Evolutionary conservation across 2,888 invertebrate genomes (phyloP).

Genomic region (Andrena flavipes): DNA sequence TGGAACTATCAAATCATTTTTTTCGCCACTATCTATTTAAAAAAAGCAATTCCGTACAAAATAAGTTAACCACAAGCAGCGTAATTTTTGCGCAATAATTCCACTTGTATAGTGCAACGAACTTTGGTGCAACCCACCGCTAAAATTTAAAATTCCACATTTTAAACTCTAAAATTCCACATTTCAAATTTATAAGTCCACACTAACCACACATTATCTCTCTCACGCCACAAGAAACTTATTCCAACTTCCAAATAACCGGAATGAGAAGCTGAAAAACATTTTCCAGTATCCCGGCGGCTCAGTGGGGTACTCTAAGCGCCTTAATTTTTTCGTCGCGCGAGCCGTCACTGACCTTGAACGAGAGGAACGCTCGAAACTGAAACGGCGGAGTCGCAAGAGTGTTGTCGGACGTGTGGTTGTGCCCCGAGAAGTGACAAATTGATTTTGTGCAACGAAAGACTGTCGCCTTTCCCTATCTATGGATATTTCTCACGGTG

Average conservation of each 20-base stretch:
- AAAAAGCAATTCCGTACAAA: not conserved
- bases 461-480: constrained; percentile 50
- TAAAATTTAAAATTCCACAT: not conserved
- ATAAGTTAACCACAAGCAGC: not conserved
- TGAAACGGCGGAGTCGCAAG: constrained; percentile 77
- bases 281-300: not conserved
- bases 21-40: no score
- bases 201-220: no score
- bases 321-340: constrained; percentile 49
- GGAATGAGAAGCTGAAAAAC: not conserved
- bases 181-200: no score
- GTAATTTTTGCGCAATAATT: not conserved
- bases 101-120: not conserved
- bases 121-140: not conserved
- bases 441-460: constrained; percentile 73
- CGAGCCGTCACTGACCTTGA: constrained; percentile 59
- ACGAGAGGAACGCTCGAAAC: constrained; percentile 74
- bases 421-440: constrained; percentile 78
- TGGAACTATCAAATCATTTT: not conserved
- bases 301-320: constrained; percentile 21
- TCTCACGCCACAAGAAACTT: not conserved
- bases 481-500: constrained; percentile 78
- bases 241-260: not conserved
- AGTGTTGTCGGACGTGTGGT: constrained; percentile 81
- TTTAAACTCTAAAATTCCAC: not conserved